Evolutionary conservation across 2,888 invertebrate species (phyloP).

Genomic region (Patella caerulea): DNA sequence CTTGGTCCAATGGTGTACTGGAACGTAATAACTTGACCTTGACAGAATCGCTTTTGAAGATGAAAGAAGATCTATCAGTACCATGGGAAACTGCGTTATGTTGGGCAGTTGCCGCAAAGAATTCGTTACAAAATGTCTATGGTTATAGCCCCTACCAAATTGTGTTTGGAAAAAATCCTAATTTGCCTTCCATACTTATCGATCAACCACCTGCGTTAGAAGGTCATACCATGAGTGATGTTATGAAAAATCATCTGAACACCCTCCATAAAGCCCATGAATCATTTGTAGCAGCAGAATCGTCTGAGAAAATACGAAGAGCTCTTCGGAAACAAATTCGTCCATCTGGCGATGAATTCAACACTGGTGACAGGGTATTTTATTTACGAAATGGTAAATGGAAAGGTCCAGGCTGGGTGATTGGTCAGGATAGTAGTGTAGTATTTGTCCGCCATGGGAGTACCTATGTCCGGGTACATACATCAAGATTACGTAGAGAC

Average conservation of each 20-base stretch:
- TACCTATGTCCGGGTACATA: not conserved
- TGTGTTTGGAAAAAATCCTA: too few species aligned
- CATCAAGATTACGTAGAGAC: too few species aligned
- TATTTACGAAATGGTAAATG: not conserved
- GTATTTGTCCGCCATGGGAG: not conserved
- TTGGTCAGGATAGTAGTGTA: not conserved
- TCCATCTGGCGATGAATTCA: not conserved
- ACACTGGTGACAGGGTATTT: not conserved
- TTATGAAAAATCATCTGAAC: too few species aligned
- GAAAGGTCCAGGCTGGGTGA: not conserved
- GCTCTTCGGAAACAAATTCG: not conserved
- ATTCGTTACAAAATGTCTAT: too few species aligned
- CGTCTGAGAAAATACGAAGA: not conserved
- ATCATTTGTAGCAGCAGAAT: constrained; percentile 13
- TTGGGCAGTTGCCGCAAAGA: too few species aligned
- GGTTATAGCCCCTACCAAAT: too few species aligned
- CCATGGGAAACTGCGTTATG: too few species aligned
- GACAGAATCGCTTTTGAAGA: constrained; percentile 19
- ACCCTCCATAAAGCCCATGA: not conserved
- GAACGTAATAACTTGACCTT: constrained; percentile 23
- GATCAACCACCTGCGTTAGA: too few species aligned
- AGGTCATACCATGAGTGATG: too few species aligned
- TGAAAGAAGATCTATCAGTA: constrained; percentile 16
- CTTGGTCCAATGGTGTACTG: constrained; percentile 27
- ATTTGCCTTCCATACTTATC: too few species aligned